Percentiles rank a stretch among this genome's conserved stretches.
Evolutionary conservation across 1,140 invertebrate genomes (phyloP).

Genomic region (Apis laboriosa): DNA sequence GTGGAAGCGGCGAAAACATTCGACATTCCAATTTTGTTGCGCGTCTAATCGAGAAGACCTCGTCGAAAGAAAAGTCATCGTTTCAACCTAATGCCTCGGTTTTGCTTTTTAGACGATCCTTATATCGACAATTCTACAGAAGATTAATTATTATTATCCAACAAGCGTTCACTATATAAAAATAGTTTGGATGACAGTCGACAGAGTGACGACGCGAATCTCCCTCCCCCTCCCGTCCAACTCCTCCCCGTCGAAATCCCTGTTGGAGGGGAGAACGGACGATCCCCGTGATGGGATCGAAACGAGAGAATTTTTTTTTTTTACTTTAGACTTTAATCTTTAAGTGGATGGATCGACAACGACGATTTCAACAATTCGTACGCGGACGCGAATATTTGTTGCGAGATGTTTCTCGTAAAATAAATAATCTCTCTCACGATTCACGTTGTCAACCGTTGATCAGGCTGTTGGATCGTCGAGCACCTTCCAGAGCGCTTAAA

Average conservation of each 20-base stretch:
- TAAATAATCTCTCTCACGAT: conserved; percentile 24
- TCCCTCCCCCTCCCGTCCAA: neutral
- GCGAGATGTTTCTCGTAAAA: conserved; percentile 24
- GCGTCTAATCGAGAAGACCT: neutral
- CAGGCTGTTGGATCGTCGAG: neutral
- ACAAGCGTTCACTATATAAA: conserved; percentile 46
- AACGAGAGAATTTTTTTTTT: too few relatives aligned
- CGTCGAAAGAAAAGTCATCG: conserved; percentile 48
- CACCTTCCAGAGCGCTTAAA: neutral
- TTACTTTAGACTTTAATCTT: neutral
- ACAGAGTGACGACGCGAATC: neutral
- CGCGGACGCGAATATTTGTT: neutral
- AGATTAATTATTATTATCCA: too few relatives aligned
- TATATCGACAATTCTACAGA: neutral
- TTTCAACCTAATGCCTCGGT: conserved; percentile 9
- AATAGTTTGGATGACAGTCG: conserved; percentile 31
- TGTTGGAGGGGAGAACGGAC: neutral
- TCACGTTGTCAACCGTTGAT: neutral
- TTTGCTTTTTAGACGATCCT: too few relatives aligned
- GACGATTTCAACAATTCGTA: neutral
- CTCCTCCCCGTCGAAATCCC: too few relatives aligned
- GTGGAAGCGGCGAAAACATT: neutral
- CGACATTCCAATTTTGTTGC: conserved; percentile 31
- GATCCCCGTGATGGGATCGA: neutral
- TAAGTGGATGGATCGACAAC: neutral